phyloP scores from a whole-genome alignment of 2,797 vertebrate species.

The Microctenopoma stevenorrisi region DNA sequence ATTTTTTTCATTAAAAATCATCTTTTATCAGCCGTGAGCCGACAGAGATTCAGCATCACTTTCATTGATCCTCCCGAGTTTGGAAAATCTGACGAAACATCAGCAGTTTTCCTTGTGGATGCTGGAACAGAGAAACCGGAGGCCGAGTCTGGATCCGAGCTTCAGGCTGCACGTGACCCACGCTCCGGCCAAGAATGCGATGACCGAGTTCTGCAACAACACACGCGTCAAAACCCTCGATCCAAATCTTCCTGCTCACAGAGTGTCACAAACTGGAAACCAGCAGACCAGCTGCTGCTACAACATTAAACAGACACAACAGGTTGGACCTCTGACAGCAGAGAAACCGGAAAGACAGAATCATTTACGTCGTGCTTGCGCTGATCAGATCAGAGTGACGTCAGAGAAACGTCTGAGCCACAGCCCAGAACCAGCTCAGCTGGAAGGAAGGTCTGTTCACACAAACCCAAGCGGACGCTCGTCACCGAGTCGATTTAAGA shows the following conservation, averaged over 20 bases:
- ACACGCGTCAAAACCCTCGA: neutral
- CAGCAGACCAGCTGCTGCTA: neutral
- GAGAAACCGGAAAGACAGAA: too few species aligned
- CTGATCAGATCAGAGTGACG: too few species aligned
- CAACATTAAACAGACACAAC: neutral
- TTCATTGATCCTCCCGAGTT: too few species aligned
- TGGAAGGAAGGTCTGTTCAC: too few species aligned
- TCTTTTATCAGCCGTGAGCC: neutral
- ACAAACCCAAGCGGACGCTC: too few species aligned
- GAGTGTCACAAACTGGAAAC: neutral
- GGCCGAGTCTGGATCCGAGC: neutral
- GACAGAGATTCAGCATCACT: too few species aligned
- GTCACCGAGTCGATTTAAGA: too few species aligned
- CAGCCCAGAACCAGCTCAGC: too few species aligned
- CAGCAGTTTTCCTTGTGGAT: neutral
- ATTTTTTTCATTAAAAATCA: too few species aligned
- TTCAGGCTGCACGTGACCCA: conserved; percentile 9
- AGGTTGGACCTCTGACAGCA: too few species aligned
- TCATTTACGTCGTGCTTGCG: too few species aligned
- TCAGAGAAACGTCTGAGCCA: too few species aligned
- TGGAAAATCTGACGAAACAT: conserved; percentile 3
- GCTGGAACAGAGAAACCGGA: neutral
- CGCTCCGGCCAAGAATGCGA: conserved; percentile 7
- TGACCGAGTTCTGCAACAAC: neutral
- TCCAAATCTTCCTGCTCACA: neutral